Percentiles rank a stretch among this genome's conserved stretches.
Evolutionary conservation across 2,888 invertebrate genomes (phyloP).

Genomic region (Microctonus brassicae): DNA sequence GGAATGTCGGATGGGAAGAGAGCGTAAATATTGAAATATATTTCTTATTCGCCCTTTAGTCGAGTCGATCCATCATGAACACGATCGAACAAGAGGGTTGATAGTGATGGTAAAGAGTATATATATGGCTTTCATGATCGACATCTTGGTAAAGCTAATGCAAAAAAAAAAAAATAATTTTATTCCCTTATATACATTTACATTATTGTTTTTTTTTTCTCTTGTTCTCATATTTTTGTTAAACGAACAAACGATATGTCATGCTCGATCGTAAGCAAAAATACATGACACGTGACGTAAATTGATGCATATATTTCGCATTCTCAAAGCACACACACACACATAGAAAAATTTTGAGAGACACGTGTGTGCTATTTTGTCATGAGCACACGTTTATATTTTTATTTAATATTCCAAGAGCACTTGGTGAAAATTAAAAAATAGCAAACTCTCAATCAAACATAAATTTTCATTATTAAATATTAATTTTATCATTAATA

Average conservation of each 20-base stretch:
- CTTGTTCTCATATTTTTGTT: background rate
- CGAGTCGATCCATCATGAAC: constrained; percentile 41
- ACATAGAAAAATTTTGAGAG: background rate
- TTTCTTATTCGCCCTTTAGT: constrained; percentile 26
- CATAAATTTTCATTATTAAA: background rate
- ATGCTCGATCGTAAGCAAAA: constrained; percentile 30
- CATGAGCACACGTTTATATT: constrained; percentile 13
- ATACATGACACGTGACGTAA: constrained; percentile 33
- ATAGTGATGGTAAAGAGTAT: constrained; percentile 14
- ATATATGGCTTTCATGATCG: constrained; percentile 39
- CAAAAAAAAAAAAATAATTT: constrained; percentile 26
- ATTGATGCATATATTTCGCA: constrained; percentile 38
- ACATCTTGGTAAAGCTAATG: constrained; percentile 28
- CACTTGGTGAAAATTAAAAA: constrained; percentile 19
- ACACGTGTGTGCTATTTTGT: constrained; percentile 15
- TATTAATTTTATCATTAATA: too few relatives aligned
- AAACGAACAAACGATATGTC: constrained; percentile 39
- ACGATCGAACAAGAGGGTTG: constrained; percentile 20
- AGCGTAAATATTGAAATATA: constrained; percentile 44
- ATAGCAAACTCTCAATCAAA: constrained; percentile 9
- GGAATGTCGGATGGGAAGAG: constrained; percentile 8
- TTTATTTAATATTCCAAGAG: constrained; percentile 10
- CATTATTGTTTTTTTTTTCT: background rate
- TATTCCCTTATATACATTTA: too few relatives aligned
- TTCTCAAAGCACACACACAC: background rate